Evolutionary conservation across 2,888 invertebrate genomes (phyloP), one percentile per base, ranked within the genome.

Genomic region (Platycheirus rosarum): DNA sequence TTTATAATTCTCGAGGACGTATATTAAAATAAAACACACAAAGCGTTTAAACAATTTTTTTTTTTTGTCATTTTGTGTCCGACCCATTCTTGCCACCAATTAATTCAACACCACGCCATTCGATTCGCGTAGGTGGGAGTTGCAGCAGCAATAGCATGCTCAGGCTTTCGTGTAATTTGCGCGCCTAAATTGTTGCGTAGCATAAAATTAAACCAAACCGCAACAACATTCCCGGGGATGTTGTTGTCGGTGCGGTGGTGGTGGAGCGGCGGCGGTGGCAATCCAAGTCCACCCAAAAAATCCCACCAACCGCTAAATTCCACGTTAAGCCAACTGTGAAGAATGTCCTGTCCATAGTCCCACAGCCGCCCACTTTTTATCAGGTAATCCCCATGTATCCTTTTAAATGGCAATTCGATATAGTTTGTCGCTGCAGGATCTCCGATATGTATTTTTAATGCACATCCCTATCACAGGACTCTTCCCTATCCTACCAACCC

Each of bases 361-460:
- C 74, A 46, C 29, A 35, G 29, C 70, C 49, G 14, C 82, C 62
- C 76, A 77, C 82, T 71, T 76, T 82, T 82, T 82, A 82, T 82
- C 82, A 82, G 82, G 82, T 82, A 76, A 82, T 76, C 76, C 82
- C 32, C 71, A 57, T 82, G 82, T 82, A 82, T 82, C 82, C 82
- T 68, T 82, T 77, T 82, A 82, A 82, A 82, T 73, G 62, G 82
- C 82, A 63, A 82, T 82, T 76, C 82, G 76, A 82, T 82, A 82
- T 82, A 82, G 82, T 82, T 76, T 82, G 77, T 77, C 82, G 76
- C 77, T 71, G 29, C 55, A 55, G 68, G 77, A 82, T 82, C 82
- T 82, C 66, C 68, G 82, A 82, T 76, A 82, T 82, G 71, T 71
- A 68, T 71, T 82, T 82, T 82, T 82, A 82, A 82, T 77, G 71